phyloP scores from a whole-genome alignment of 2,888 invertebrate species.

The Diplolepis rosae region DNA sequence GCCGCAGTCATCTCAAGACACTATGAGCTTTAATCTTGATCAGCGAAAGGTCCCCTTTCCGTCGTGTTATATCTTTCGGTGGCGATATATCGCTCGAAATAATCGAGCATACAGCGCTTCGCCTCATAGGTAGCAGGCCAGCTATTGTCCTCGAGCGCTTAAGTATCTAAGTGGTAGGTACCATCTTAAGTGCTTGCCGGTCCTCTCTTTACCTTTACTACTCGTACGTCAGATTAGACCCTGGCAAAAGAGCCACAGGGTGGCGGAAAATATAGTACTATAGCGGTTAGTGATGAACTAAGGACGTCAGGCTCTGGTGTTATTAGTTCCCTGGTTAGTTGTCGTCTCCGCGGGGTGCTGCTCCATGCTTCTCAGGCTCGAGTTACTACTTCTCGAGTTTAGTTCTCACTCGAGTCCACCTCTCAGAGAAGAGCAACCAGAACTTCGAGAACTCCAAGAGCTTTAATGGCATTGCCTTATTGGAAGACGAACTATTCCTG shows the following conservation, averaged over 20 bases:
- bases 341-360: slow-evolving; percentile 61
- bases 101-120: slow-evolving; percentile 39
- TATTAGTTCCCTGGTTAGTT: slow-evolving; percentile 61
- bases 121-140: slow-evolving; percentile 43
- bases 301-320: slow-evolving; percentile 45
- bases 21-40: slow-evolving; percentile 40
- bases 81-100: slow-evolving; percentile 47
- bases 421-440: background rate
- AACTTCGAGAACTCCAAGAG: background rate
- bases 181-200: slow-evolving; percentile 9
- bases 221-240: slow-evolving; percentile 27
- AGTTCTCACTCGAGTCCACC: slow-evolving; percentile 9
- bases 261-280: background rate
- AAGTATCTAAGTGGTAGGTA: slow-evolving; percentile 40
- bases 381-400: slow-evolving; percentile 39
- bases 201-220: background rate
- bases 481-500: slow-evolving; percentile 3
- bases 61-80: slow-evolving; percentile 33
- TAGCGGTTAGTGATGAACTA: slow-evolving; percentile 41
- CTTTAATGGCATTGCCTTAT: slow-evolving; percentile 10
- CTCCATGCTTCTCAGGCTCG: slow-evolving; percentile 44
- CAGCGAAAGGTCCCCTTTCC: slow-evolving; percentile 42
- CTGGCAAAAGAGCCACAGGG: slow-evolving; percentile 13
- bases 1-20: background rate
- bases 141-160: slow-evolving; percentile 45